Conservation (phyloP, 2,797 vertebrate species). For the Naso thynnoides region DNA sequence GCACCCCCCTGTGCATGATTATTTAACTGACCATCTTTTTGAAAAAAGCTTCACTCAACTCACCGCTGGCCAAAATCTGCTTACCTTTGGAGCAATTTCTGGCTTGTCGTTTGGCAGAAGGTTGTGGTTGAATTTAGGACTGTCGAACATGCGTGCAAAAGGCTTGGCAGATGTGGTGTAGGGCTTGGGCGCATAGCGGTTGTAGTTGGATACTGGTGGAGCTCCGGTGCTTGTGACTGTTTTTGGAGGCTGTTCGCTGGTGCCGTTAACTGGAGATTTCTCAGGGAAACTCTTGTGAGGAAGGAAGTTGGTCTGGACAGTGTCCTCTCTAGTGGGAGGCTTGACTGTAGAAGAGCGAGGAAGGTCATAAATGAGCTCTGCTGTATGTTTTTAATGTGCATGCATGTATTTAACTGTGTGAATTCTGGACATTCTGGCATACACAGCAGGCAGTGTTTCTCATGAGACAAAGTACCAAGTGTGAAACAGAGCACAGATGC, state of each 20-base stretch:
- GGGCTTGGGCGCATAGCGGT: conserved; percentile 91
- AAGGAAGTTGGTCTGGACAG: conserved; percentile 90
- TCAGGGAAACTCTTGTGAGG: conserved; percentile 94
- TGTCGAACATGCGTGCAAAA: conserved; percentile 97
- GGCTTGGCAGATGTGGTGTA: conserved; percentile 90
- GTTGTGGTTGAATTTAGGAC: conserved; percentile 98
- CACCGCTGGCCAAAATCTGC: neutral
- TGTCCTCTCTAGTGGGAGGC: conserved; percentile 88
- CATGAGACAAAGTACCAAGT: neutral
- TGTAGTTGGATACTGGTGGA: conserved; percentile 84
- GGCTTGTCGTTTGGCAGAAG: conserved; percentile 91
- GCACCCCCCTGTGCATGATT: conserved; percentile 49
- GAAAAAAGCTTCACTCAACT: neutral
- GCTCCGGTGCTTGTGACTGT: conserved; percentile 70
- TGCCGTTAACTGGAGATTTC: conserved; percentile 91
- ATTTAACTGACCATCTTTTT: neutral
- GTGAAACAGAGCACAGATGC: neutral
- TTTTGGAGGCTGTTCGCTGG: conserved; percentile 85
- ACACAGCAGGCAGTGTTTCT: neutral
- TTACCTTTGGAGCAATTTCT: conserved; percentile 75
- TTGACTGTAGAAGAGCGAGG: conserved; percentile 81
- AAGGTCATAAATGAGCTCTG: conserved; percentile 75
- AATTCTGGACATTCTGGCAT: neutral
- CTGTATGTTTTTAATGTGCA: conserved; percentile 42
- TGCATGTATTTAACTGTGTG: neutral